Percentiles rank a stretch among this genome's conserved stretches.
These are phyloP conservation scores for Episyrphus balteatus DNA, from an alignment of 1,140 invertebrate species.

Conservation along the genomic window DNA sequence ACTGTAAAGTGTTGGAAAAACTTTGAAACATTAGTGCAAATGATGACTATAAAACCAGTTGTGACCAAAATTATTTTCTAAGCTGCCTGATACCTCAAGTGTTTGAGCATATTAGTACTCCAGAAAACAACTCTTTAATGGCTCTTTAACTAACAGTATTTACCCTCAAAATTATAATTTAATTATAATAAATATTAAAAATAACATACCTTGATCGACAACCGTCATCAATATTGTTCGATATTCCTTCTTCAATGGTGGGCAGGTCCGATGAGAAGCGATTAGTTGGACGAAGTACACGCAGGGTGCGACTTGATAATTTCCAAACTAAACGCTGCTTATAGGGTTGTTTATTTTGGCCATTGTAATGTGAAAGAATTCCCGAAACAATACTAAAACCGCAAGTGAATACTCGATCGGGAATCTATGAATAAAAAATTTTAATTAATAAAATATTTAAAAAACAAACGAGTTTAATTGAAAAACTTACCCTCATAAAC, in stretches of 20 bases:
- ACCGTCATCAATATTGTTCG: constrained; percentile 31
- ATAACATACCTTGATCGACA: constrained; percentile 29
- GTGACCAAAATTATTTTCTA: no score
- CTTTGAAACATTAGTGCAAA: no score
- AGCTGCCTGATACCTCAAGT: no score
- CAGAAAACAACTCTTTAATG: no score
- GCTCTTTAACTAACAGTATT: no score
- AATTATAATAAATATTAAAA: neutral
- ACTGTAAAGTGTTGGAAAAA: no score
- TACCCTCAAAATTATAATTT: no score
- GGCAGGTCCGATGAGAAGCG: constrained; percentile 58
- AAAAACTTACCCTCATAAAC: constrained; percentile 24
- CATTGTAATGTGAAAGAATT: constrained; percentile 57
- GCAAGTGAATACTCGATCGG: constrained; percentile 47
- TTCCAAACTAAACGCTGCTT: constrained; percentile 64
- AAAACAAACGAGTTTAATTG: neutral
- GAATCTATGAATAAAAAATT: constrained; percentile 42
- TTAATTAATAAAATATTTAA: neutral
- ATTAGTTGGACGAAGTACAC: constrained; percentile 60
- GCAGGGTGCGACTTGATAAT: constrained; percentile 51
- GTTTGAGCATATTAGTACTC: no score
- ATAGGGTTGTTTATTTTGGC: constrained; percentile 53
- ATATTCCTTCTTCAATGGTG: constrained; percentile 53
- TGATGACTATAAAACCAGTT: no score
- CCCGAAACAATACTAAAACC: constrained; percentile 47